Base-by-base conservation (phyloP, 1,140 invertebrate genomes). In the Drosophila albomicans region DNA sequence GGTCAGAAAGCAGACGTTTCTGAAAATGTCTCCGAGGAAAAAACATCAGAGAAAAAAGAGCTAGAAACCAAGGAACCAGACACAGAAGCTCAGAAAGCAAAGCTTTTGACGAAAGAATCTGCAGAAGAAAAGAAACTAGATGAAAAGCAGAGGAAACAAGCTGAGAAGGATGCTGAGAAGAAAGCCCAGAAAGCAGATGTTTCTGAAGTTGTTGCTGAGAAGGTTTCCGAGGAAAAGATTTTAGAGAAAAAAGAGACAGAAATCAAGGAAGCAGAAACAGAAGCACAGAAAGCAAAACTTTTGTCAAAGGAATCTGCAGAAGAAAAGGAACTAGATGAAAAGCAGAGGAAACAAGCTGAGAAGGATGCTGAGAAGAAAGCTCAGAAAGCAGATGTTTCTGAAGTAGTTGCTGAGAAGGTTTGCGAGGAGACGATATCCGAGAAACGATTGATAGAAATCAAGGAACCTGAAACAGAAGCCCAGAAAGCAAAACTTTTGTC, bases 371-470 rank as follows among this genome's bases (percentile, higher is more conserved):
- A 49, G 7, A n/a, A 52, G 51, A 64, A 49, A 38, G 16, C 49
- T 1, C 52, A 79, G 43, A 67, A 79, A 28, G 43, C 45, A 35
- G 78, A 91, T 69, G 67, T 65, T 15, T 67, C 63, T 38, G 63
- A 74, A 10, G 64, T 74, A 2, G 20, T 43, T 46, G 20, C 49
- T 13, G 58, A 72, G 1, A 77, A 77, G 15, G 10, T 35, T 5
- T 13, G 28, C 16, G 57, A 71, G 52, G 52, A 51, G 41, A 52
- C 56, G 20, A 11, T 65, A 1, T 3, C 43, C 5, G 11, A 49
- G 3, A 13, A 25, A 15, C 15, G 15, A 15, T 1, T 0, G 15
- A 15, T 15, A 35, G 49, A 56, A 7, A 15, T 56, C 5, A 48
- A 57, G 41, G 57, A 62, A 8, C 5, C 64, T 0, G 57, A 56